These are phyloP conservation scores for Gryllus bimaculatus DNA, from an alignment of 1,140 invertebrate species.

Conservation along the genomic window DNA sequence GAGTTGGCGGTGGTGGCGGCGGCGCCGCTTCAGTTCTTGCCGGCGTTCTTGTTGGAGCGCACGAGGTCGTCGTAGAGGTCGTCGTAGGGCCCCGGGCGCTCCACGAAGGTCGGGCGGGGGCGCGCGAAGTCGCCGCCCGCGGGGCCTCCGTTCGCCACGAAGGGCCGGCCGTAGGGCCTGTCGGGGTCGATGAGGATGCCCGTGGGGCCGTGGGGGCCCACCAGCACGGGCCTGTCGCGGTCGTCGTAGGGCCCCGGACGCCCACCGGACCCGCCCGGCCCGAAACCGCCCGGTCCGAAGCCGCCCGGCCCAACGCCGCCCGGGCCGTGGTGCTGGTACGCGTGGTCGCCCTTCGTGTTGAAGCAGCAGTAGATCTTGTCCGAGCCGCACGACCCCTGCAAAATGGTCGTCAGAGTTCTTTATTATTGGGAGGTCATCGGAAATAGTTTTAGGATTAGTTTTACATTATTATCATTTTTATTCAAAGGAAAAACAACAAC, in stretches of 20 bases:
- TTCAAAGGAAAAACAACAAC: too few relatives aligned
- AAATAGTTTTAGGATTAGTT: too few relatives aligned
- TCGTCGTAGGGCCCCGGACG: constrained; percentile 25
- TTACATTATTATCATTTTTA: too few relatives aligned
- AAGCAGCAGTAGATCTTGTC: constrained; percentile 46
- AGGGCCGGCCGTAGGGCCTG: neutral
- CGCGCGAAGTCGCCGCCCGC: neutral
- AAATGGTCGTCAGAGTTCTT: constrained; percentile 9
- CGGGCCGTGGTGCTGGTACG: constrained; percentile 13
- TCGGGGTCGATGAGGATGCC: constrained; percentile 25
- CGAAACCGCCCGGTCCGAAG: neutral
- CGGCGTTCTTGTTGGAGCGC: neutral
- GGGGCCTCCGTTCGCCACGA: neutral
- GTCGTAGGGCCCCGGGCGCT: neutral
- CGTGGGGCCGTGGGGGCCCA: constrained; percentile 47
- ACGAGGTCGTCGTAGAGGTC: neutral
- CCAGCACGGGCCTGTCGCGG: constrained; percentile 35
- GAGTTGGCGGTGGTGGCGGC: too few relatives aligned
- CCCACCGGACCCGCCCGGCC: neutral
- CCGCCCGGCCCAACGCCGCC: constrained; percentile 17
- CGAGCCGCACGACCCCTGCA: constrained; percentile 41
- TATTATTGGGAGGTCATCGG: too few relatives aligned
- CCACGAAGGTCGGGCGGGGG: neutral
- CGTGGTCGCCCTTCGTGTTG: constrained; percentile 27
- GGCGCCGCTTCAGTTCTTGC: neutral